These are phyloP conservation scores for Halichoeres trimaculatus DNA, from an alignment of 2,113 vertebrate genomes.

Conservation along the genomic window DNA sequence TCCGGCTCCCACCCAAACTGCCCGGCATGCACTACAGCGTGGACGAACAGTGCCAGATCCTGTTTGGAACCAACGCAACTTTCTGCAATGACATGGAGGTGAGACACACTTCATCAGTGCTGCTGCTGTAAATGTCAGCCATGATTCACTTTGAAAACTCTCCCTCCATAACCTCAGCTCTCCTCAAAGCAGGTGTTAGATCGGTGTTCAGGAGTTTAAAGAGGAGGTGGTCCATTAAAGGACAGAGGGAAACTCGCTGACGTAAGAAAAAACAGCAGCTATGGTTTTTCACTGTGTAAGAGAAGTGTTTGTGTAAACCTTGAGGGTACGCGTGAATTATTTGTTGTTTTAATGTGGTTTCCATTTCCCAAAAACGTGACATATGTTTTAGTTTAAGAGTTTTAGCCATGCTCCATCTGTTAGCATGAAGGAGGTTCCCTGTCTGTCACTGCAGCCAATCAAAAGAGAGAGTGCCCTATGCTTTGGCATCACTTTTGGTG, in stretches of 20 bases:
- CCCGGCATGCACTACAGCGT: constrained; percentile 98
- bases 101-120: constrained; percentile 2
- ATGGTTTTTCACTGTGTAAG: neutral
- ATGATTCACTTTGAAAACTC: neutral
- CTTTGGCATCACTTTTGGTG: too few species aligned
- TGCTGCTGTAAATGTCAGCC: neutral
- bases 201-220: neutral
- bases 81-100: constrained; percentile 99
- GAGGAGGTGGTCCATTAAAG: neutral
- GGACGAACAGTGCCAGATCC: constrained; percentile 96
- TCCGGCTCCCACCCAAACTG: constrained; percentile 92
- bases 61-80: constrained; percentile 95
- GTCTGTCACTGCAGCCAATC: too few species aligned
- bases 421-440: too few species aligned
- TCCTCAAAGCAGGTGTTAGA: neutral
- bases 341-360: too few species aligned
- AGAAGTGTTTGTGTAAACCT: too few species aligned
- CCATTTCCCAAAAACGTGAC: too few species aligned
- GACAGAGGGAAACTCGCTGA: neutral
- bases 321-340: too few species aligned
- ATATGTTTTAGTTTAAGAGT: too few species aligned
- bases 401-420: too few species aligned
- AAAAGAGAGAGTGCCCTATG: too few species aligned
- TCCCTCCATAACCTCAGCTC: too few species aligned
- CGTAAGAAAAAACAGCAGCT: neutral